phyloP scores from a whole-genome alignment of 2,113 vertebrate species.

The Cichladusa arquata region DNA sequence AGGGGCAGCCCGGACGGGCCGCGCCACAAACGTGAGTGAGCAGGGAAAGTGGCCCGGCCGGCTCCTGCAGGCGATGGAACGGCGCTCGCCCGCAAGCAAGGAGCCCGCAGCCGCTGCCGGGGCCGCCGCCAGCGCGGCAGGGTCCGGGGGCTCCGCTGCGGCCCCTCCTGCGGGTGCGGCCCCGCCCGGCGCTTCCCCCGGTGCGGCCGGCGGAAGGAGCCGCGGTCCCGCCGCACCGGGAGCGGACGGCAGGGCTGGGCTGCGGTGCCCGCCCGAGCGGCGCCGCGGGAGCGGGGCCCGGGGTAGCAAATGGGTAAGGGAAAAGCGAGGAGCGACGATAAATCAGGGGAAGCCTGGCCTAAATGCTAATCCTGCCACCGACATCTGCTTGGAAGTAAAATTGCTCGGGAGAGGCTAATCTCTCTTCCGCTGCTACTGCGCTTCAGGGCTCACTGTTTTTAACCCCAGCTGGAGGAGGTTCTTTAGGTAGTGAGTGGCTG shows the following conservation, averaged over 20 bases:
- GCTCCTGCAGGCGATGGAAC: not conserved
- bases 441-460: not conserved
- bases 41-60: not conserved
- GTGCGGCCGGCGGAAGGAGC: not conserved
- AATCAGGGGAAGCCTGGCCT: not conserved
- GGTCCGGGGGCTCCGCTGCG: too few relatives aligned
- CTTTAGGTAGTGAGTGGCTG: not conserved
- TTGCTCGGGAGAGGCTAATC: not conserved
- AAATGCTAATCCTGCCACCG: not conserved
- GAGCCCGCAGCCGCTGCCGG: not conserved
- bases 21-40: not conserved
- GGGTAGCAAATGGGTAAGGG: not conserved
- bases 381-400: not conserved
- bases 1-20: not conserved
- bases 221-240: not conserved
- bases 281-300: not conserved
- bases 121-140: not conserved
- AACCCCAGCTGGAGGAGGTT: not conserved
- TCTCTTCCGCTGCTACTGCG: not conserved
- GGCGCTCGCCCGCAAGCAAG: not conserved
- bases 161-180: not conserved
- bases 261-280: not conserved
- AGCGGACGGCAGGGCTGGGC: not conserved
- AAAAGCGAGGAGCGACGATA: not conserved
- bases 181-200: not conserved